Percentiles rank a stretch among this genome's conserved stretches.
phyloP scores from a whole-genome alignment of 2,113 vertebrate genomes.

The Thalassarche chlororhynchos region DNA sequence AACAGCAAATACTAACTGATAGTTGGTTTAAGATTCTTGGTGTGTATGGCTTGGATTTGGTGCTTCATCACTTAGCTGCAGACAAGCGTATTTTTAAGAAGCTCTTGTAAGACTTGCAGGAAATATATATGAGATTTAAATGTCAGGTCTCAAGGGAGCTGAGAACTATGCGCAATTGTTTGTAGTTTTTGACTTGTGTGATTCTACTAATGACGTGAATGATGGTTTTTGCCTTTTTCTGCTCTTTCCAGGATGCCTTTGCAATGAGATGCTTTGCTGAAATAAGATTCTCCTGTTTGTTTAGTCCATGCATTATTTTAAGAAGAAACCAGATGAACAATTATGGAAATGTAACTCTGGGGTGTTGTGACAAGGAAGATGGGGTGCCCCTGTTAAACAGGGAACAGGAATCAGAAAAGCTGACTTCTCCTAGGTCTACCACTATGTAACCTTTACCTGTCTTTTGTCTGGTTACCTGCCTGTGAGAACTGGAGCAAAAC shows the following conservation, averaged over 20 bases:
- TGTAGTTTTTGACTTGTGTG: neutral
- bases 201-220: neutral
- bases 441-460: neutral
- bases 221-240: neutral
- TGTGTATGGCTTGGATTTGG: slow-evolving; percentile 16
- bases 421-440: neutral
- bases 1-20: neutral
- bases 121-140: slow-evolving; percentile 36
- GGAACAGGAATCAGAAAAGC: neutral
- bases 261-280: neutral
- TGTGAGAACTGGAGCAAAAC: neutral
- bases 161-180: slow-evolving; percentile 19
- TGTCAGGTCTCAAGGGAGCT: slow-evolving; percentile 29
- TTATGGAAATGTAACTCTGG: neutral
- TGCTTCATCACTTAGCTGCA: neutral
- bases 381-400: neutral
- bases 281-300: neutral
- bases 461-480: neutral
- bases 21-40: slow-evolving; percentile 27
- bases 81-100: slow-evolving; percentile 9
- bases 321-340: neutral
- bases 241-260: slow-evolving; percentile 15
- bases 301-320: neutral
- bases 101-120: neutral
- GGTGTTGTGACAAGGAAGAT: neutral